Percentiles rank a stretch among this genome's conserved stretches.
phyloP scores from a whole-genome alignment of 2,797 vertebrate species.

The Cossypha niveicapilla region DNA sequence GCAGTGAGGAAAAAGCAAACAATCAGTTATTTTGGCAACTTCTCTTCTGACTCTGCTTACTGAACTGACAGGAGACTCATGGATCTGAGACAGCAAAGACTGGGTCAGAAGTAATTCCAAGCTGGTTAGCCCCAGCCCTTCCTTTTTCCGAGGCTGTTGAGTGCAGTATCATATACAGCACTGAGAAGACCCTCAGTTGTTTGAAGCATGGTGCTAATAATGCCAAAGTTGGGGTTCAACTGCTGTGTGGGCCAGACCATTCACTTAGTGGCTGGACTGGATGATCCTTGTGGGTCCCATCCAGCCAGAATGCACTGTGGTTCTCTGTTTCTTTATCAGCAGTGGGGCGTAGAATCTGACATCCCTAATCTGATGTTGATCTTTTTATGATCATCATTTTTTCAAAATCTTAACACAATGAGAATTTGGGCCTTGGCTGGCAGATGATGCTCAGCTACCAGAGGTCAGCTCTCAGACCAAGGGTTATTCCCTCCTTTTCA shows the following conservation, averaged over 20 bases:
- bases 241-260: rapidly evolving
- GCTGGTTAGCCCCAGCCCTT: background rate
- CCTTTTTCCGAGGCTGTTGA: background rate
- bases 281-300: background rate
- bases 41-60: background rate
- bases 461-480: background rate
- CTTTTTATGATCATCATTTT: background rate
- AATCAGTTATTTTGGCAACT: background rate
- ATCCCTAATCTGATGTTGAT: background rate
- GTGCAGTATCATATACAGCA: background rate
- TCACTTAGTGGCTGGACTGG: background rate
- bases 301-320: background rate
- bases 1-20: background rate
- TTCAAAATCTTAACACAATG: background rate
- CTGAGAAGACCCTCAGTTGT: background rate
- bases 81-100: background rate
- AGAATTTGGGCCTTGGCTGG: background rate
- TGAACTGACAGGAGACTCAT: background rate
- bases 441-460: background rate
- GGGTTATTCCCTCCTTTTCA: background rate
- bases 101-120: background rate
- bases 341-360: background rate
- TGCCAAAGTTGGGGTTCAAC: rapidly evolving
- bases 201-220: background rate
- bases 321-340: background rate